Conservation (phyloP, 2,888 invertebrate genomes). For the Agriopis leucophaearia region DNA sequence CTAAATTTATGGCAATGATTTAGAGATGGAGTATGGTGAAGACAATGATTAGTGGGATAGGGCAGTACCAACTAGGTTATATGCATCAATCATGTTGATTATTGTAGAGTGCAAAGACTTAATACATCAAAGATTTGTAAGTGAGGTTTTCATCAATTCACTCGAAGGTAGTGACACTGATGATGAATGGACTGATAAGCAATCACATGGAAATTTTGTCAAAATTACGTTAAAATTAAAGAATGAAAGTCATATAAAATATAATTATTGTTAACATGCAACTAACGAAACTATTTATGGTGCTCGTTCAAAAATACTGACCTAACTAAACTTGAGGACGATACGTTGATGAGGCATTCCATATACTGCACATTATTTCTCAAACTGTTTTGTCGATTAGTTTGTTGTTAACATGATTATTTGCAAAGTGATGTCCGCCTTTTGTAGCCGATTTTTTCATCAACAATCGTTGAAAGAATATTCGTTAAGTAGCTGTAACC, state of each 20-base stretch:
- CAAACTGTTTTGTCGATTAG: slow-evolving; percentile 6
- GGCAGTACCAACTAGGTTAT: background rate
- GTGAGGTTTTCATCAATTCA: background rate
- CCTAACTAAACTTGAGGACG: background rate
- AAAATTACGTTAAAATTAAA: too few relatives aligned
- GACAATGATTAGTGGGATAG: slow-evolving; percentile 11
- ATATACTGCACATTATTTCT: background rate
- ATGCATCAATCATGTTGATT: slow-evolving; percentile 1
- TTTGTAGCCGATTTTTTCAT: background rate
- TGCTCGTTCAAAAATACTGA: background rate
- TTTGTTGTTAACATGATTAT: background rate
- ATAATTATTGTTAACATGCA: too few relatives aligned
- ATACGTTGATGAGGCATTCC: background rate
- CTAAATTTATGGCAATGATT: too few relatives aligned
- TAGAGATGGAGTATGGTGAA: background rate
- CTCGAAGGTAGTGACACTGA: background rate
- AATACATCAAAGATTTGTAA: background rate
- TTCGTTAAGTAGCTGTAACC: background rate
- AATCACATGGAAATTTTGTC: too few relatives aligned
- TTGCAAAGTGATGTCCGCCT: background rate
- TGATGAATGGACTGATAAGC: background rate
- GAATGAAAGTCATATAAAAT: too few relatives aligned
- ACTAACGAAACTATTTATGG: background rate
- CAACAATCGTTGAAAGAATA: background rate
- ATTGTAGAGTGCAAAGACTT: background rate